Conservation (phyloP, 2,888 invertebrate species). For the Plebejus argus region DNA sequence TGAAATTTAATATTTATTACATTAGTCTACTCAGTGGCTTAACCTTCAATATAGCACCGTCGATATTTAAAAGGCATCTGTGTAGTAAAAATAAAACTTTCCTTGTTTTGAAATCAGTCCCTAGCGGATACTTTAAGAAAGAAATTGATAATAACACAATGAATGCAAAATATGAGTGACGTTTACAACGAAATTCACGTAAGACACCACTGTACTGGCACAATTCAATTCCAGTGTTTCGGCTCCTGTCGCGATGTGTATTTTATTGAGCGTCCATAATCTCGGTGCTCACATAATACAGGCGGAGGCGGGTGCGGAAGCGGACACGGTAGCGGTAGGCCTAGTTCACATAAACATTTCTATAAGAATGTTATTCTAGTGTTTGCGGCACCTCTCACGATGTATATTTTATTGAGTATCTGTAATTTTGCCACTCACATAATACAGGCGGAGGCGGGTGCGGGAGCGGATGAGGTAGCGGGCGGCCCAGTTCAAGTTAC, state of each 20-base stretch:
- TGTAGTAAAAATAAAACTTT: too few species aligned
- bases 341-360: constrained; percentile 42
- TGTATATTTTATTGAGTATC: constrained; percentile 65
- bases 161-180: constrained; percentile 5
- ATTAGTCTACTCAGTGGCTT: too few species aligned
- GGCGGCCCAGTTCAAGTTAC: constrained; percentile 41
- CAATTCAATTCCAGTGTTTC: constrained; percentile 67
- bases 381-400: constrained; percentile 54
- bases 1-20: background rate
- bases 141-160: background rate
- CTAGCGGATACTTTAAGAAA: background rate
- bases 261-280: constrained; percentile 64
- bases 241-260: constrained; percentile 55
- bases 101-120: too few species aligned
- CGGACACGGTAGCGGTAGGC: background rate
- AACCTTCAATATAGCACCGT: too few species aligned
- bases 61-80: too few species aligned
- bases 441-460: background rate
- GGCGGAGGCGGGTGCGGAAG: background rate
- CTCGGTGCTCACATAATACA: background rate
- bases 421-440: constrained; percentile 41
- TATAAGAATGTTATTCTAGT: constrained; percentile 49
- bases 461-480: background rate
- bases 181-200: constrained; percentile 44
- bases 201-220: constrained; percentile 51